phyloP scores from a whole-genome alignment of 1,140 invertebrate species.

The Lithobius niger region DNA sequence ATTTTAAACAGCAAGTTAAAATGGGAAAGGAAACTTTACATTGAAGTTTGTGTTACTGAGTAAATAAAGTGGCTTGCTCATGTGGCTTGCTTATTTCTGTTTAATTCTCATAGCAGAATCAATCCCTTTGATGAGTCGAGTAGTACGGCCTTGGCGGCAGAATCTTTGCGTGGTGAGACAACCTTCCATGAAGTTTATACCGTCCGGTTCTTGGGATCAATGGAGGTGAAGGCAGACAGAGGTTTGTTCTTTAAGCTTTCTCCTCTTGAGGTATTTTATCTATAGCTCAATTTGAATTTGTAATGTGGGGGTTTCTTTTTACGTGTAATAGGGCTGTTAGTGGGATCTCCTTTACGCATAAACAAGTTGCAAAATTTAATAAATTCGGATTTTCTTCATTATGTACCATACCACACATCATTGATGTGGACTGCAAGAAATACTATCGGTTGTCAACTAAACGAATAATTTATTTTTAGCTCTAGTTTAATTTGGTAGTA shows the following conservation, averaged over 20 bases:
- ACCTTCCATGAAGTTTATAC: constrained; percentile 10
- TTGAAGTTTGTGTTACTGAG: neutral
- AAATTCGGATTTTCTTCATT: too few species aligned
- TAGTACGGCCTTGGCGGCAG: constrained; percentile 7
- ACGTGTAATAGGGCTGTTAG: neutral
- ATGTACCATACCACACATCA: too few species aligned
- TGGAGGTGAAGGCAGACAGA: constrained; percentile 12
- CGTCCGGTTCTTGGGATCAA: constrained; percentile 13
- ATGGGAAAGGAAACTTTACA: too few species aligned
- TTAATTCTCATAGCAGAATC: constrained; percentile 22
- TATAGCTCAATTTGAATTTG: neutral
- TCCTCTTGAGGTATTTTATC: neutral
- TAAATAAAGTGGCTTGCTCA: neutral
- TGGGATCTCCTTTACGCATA: neutral
- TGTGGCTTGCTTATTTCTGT: neutral
- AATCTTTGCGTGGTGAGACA: neutral
- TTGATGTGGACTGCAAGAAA: too few species aligned
- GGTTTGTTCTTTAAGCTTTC: constrained; percentile 8
- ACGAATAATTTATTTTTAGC: neutral
- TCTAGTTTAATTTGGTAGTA: neutral
- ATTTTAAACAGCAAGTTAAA: too few species aligned
- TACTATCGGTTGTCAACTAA: too few species aligned
- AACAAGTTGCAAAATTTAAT: too few species aligned
- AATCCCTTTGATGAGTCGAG: constrained; percentile 33
- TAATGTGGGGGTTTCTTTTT: neutral